Evolutionary conservation across 2,797 vertebrate genomes (phyloP).

Genomic region (Cephalopachus bancanus): DNA sequence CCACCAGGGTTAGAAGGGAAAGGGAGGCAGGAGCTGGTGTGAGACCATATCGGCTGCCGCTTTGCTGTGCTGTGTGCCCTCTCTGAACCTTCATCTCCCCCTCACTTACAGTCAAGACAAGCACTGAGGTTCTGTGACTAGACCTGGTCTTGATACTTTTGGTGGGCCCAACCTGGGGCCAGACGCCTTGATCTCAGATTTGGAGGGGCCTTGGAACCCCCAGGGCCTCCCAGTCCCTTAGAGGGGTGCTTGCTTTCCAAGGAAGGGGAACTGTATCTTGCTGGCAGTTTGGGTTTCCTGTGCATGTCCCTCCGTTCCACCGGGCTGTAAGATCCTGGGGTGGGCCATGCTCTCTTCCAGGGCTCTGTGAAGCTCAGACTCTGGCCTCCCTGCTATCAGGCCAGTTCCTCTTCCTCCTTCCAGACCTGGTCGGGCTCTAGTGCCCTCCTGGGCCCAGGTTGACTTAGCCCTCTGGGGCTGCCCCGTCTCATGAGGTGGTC

Average conservation of each 20-base stretch:
- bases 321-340: not conserved
- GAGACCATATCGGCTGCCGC: not conserved
- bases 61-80: not conserved
- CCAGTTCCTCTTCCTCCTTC: not conserved
- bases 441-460: not conserved
- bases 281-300: not conserved
- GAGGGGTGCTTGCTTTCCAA: not conserved
- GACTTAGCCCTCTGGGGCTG: not conserved
- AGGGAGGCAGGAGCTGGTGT: not conserved
- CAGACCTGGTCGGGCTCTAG: not conserved
- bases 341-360: not conserved
- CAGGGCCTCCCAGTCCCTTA: not conserved
- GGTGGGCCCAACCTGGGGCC: not conserved
- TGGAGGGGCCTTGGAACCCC: not conserved
- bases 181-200: not conserved
- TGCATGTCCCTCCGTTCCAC: fast-evolving
- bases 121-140: not conserved
- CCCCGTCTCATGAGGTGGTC: too few relatives aligned
- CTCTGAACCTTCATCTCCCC: not conserved
- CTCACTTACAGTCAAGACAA: not conserved
- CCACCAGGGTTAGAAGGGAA: not conserved
- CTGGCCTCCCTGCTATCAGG: not conserved
- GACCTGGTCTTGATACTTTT: not conserved
- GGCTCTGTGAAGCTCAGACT: not conserved
- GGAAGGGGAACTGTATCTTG: not conserved